A percentile compares a stretch with the other conserved stretches of the same genome.
phyloP scores from a whole-genome alignment of 2,797 vertebrate genomes.

The Euphonia xanthogaster region DNA sequence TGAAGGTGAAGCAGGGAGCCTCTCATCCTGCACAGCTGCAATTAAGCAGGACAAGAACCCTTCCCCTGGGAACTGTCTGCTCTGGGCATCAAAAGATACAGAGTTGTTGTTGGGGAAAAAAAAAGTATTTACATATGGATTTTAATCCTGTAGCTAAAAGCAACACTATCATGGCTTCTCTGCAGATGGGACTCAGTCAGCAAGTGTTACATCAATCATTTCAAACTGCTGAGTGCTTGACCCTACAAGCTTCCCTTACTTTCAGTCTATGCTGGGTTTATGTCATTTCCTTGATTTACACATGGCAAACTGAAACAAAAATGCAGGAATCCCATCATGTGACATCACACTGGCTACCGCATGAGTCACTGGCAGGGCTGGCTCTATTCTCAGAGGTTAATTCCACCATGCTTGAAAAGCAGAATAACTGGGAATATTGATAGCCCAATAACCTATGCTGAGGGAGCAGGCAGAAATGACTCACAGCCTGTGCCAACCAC shows the following conservation, averaged over 20 bases:
- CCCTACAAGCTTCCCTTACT: neutral
- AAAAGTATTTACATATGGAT: neutral
- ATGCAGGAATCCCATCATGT: neutral
- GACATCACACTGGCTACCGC: neutral
- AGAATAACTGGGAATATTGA: neutral
- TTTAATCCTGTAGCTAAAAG: neutral
- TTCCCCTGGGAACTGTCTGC: neutral
- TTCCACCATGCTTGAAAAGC: neutral
- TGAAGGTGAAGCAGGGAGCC: neutral
- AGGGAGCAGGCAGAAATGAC: neutral
- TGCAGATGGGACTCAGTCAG: neutral
- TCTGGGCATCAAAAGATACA: neutral
- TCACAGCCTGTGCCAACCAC: neutral
- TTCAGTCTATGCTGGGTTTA: neutral
- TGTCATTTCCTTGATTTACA: constrained; percentile 12
- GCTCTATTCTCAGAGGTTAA: neutral
- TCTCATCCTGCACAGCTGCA: neutral
- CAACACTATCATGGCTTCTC: neutral
- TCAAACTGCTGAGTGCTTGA: neutral
- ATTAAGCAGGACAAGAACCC: neutral
- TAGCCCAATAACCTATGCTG: neutral
- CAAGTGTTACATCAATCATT: neutral
- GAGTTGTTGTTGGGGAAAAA: fast-evolving
- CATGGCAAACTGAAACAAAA: constrained; percentile 8
- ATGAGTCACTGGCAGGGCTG: neutral